These are phyloP conservation scores for Tragelaphus scriptus DNA, from an alignment of 2,113 vertebrate genomes.

Conservation along the genomic window DNA sequence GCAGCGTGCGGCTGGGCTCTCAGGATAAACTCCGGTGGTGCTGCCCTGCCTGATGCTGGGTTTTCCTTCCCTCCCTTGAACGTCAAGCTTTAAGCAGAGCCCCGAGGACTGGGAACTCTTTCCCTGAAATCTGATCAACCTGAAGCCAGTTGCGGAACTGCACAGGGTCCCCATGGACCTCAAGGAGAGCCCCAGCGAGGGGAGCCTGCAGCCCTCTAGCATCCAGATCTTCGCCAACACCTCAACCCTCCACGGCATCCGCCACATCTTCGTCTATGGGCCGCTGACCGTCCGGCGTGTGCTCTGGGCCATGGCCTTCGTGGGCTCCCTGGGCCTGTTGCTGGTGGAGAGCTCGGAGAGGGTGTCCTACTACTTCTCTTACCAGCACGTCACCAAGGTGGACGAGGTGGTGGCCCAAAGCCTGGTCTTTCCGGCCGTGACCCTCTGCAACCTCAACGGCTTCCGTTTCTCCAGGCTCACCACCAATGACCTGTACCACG, in stretches of 20 bases:
- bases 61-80: conserved; percentile 13
- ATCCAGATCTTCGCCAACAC: conserved; percentile 93
- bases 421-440: conserved; percentile 94
- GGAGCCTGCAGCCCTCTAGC: conserved; percentile 88
- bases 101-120: conserved; percentile 50
- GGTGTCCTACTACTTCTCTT: conserved; percentile 95
- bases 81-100: conserved; percentile 63
- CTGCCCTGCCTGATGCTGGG: conserved; percentile 60
- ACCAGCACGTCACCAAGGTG: conserved; percentile 96
- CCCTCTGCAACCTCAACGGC: conserved; percentile 96
- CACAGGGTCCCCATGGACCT: conserved; percentile 88
- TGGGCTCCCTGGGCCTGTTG: conserved; percentile 91
- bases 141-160: conserved; percentile 75
- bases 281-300: conserved; percentile 88
- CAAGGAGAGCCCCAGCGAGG: conserved; percentile 92
- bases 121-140: conserved; percentile 61
- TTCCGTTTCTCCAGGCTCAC: conserved; percentile 95
- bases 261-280: conserved; percentile 92
- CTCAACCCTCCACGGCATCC: conserved; percentile 95
- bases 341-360: conserved; percentile 93
- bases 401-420: conserved; percentile 93
- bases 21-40: conserved; percentile 65
- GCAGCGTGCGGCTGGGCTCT: conserved; percentile 71
- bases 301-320: conserved; percentile 92
- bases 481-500: conserved; percentile 96